Evolutionary conservation across 1,140 invertebrate species (phyloP), one percentile per base, ranked within the genome.

Genomic region (Drosophila kohkoa): DNA sequence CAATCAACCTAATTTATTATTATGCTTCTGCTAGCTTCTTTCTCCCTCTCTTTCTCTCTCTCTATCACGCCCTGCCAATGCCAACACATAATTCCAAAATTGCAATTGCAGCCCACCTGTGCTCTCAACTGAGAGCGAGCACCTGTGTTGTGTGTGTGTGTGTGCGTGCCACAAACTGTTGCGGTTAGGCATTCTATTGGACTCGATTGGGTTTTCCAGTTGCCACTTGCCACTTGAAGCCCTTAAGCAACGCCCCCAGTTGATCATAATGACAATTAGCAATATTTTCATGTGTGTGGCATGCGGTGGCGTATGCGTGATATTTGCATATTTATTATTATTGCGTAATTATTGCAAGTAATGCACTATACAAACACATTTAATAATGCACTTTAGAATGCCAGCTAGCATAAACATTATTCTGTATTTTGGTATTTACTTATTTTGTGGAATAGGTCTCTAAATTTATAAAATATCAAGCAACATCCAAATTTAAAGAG

Each of bases 1-100:
- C 83, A 88, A 85, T 88, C 81, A 88, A 88, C 81, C 85, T 89
- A 88, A 88, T 88, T 88, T 89, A 79, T 81, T 88, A 81, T 79
- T 68, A 64, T 64, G 62, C 59, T 5, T 51, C 43, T 43, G n/a
- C 25, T 7, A 25, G 8, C 3, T 5, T 3, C 13, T 25, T 0
- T 20, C n/a, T 10, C 20, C 3, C 20, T 25, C 20, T 20, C 20
- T 20, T 2, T 20, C n/a, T 28, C 13, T 4, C 7, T 3, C 55
- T 7, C 35, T 38, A 59, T n/a, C 30, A 55, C 51, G 45, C 15
- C 60, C 52, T 30, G 55, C 49, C n/a, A 69, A 75, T 75, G 52
- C 30, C 51, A 75, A 70, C 70, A 65, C 52, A 60, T 76, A 75
- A 69, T 71, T 64, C 52, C 54, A 52, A 72, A 25, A 72, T 60